phyloP scores from a whole-genome alignment of 1,140 invertebrate genomes.

The Eufriesea mexicana region DNA sequence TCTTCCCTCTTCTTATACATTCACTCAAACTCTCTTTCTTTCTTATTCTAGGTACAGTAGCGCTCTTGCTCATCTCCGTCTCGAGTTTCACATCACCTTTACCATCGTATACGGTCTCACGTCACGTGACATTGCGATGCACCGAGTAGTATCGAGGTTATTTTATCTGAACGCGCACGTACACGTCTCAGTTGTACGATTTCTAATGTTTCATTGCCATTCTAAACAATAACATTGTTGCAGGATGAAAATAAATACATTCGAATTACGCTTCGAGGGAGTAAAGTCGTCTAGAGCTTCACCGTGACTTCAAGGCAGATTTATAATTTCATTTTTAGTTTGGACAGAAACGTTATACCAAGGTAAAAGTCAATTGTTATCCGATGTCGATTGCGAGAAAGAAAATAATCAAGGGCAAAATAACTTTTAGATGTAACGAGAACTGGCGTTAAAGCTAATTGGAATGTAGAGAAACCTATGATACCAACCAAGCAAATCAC shows the following conservation, averaged over 20 bases:
- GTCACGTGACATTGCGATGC: slow-evolving; percentile 50
- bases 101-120: slow-evolving; percentile 46
- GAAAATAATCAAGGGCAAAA: neutral
- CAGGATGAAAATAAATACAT: neutral
- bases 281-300: neutral
- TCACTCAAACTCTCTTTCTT: neutral
- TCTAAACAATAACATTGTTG: neutral
- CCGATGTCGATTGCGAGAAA: neutral
- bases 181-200: neutral
- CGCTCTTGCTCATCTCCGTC: slow-evolving; percentile 39
- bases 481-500: neutral
- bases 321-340: no score
- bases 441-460: neutral
- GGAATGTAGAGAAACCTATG: neutral
- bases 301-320: neutral
- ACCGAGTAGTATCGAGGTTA: slow-evolving; percentile 8
- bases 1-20: neutral
- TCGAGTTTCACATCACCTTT: slow-evolving; percentile 67
- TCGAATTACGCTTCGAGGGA: no score
- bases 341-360: neutral
- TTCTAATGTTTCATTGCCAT: slow-evolving; percentile 18
- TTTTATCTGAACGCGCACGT: slow-evolving; percentile 6
- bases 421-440: neutral
- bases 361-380: neutral
- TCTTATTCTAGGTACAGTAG: neutral